phyloP scores from a whole-genome alignment of 1,140 invertebrate genomes.

The Bombus waltoni region DNA sequence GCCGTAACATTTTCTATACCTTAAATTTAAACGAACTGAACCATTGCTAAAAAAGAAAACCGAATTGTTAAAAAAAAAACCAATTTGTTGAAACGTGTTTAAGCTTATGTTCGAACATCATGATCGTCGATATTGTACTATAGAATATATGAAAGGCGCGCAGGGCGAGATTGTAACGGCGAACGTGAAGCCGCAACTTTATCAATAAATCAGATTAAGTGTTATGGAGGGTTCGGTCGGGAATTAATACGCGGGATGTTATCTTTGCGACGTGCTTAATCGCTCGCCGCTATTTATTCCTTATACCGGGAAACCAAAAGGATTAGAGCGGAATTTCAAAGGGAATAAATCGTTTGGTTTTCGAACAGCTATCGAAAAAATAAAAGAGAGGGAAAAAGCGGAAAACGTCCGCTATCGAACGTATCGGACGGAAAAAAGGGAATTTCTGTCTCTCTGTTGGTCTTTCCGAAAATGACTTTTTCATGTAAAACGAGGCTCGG shows the following conservation, averaged over 20 bases:
- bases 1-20: too few relatives aligned
- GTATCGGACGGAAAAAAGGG: neutral
- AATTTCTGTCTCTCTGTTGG: neutral
- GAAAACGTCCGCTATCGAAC: neutral
- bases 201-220: constrained; percentile 41
- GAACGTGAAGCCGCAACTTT: constrained; percentile 23
- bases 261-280: constrained; percentile 43
- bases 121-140: too few relatives aligned
- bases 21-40: too few relatives aligned
- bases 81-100: too few relatives aligned
- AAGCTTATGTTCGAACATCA: too few relatives aligned
- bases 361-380: constrained; percentile 7
- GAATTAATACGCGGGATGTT: constrained; percentile 34
- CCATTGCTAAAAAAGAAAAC: too few relatives aligned
- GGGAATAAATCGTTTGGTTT: constrained; percentile 52
- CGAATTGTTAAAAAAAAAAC: too few relatives aligned
- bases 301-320: constrained; percentile 19
- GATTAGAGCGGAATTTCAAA: constrained; percentile 55
- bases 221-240: constrained; percentile 4
- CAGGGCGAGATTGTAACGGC: neutral
- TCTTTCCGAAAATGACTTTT: too few relatives aligned
- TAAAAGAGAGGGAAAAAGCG: neutral
- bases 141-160: too few relatives aligned
- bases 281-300: constrained; percentile 57
- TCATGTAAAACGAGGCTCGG: too few relatives aligned